phyloP scores from a whole-genome alignment of 2,797 vertebrate genomes.

The Otolemur crassicaudatus region DNA sequence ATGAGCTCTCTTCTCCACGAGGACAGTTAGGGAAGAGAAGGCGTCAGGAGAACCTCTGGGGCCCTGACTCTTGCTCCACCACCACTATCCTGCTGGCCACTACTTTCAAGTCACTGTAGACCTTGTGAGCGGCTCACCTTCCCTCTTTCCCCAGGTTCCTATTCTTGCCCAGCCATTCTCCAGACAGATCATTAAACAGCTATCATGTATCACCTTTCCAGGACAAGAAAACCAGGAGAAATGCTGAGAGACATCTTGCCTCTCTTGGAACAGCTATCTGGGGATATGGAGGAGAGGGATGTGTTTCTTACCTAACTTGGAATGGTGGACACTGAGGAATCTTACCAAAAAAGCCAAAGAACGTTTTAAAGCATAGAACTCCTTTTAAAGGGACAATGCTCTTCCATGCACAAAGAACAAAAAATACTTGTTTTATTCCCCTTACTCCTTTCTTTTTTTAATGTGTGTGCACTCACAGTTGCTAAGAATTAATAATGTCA shows the following conservation, averaged over 20 bases:
- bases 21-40: neutral
- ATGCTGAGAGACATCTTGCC: neutral
- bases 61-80: neutral
- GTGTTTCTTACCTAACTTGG: neutral
- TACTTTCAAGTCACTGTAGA: neutral
- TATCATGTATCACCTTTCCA: neutral
- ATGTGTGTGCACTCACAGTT: neutral
- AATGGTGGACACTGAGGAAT: neutral
- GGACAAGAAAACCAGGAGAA: neutral
- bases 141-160: neutral
- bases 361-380: neutral
- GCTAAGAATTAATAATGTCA: conserved; percentile 71
- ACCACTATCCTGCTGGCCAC: neutral
- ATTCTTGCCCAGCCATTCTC: neutral
- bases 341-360: conserved; percentile 18
- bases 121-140: neutral
- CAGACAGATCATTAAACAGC: neutral
- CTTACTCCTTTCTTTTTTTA: neutral
- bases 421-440: conserved; percentile 23
- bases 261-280: neutral
- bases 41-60: neutral
- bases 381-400: conserved; percentile 33
- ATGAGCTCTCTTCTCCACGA: neutral
- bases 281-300: neutral
- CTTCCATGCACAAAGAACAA: conserved; percentile 28